phyloP scores from a whole-genome alignment of 2,797 vertebrate genomes.

The Mormyrops attenuatus region DNA sequence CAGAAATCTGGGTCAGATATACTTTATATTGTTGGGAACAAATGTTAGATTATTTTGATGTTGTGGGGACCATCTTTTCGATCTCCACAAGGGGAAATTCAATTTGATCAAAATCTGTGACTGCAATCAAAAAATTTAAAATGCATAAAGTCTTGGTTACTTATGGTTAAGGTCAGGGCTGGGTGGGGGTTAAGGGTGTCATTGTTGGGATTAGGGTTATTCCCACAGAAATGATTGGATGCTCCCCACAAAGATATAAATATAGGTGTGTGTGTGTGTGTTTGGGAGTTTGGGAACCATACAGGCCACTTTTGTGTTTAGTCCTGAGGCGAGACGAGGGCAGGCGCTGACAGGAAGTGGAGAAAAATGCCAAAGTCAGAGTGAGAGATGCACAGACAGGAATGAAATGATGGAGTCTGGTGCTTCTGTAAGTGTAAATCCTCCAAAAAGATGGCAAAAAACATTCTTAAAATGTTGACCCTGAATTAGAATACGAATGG shows the following conservation, averaged over 20 bases:
- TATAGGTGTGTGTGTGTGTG: not conserved
- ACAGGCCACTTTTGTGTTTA: not conserved
- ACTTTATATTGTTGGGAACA: not conserved
- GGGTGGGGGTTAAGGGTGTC: not conserved
- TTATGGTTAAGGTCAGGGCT: not conserved
- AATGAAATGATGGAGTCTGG: not conserved
- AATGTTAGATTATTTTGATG: not conserved
- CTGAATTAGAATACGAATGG: conserved; percentile 17
- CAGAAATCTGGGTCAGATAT: not conserved
- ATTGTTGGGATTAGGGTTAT: not conserved
- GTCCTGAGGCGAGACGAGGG: not conserved
- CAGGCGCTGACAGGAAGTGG: not conserved
- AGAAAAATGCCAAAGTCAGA: not conserved
- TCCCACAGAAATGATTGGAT: not conserved
- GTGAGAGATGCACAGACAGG: not conserved
- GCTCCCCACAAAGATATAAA: not conserved
- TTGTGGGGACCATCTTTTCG: not conserved
- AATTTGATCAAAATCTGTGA: not conserved
- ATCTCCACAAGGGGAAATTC: not conserved
- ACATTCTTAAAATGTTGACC: conserved; percentile 39
- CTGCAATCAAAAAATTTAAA: not conserved
- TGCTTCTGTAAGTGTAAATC: not conserved
- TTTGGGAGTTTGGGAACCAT: not conserved
- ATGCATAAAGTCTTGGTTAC: not conserved
- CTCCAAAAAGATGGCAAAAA: conserved; percentile 4